A percentile compares a stretch with the other conserved stretches of the same genome.
Conservation (phyloP, 1,140 invertebrate species). For the Leucophenga varia region DNA sequence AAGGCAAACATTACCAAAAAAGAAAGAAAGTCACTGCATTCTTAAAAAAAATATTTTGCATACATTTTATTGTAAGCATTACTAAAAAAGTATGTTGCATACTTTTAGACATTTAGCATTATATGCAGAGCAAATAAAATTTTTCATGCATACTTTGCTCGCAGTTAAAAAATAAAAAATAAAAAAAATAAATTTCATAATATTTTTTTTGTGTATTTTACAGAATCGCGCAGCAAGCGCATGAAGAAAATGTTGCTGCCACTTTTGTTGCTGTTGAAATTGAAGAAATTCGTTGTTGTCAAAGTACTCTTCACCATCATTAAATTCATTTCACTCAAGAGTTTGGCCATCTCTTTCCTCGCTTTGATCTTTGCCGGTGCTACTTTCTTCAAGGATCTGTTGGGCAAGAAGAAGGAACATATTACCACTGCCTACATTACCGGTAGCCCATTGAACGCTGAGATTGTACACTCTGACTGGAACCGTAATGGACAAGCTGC, state of each 20-base stretch:
- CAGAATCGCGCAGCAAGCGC: slow-evolving; percentile 63
- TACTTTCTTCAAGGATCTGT: slow-evolving; percentile 55
- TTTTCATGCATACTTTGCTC: slow-evolving; percentile 29
- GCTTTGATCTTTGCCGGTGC: slow-evolving; percentile 63
- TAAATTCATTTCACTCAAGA: slow-evolving; percentile 66
- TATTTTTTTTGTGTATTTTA: slow-evolving; percentile 20
- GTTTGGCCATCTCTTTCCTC: slow-evolving; percentile 64
- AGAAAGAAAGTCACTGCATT: no score
- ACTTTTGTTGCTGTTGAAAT: slow-evolving; percentile 63
- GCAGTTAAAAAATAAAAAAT: slow-evolving; percentile 4
- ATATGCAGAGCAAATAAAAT: slow-evolving; percentile 6
- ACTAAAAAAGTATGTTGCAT: slow-evolving; percentile 24
- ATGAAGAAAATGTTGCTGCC: slow-evolving; percentile 66
- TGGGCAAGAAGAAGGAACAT: slow-evolving; percentile 56
- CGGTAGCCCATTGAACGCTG: slow-evolving; percentile 53
- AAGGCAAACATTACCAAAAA: no score
- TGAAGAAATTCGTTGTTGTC: slow-evolving; percentile 65
- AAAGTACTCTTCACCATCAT: slow-evolving; percentile 65
- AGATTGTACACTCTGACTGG: slow-evolving; percentile 55
- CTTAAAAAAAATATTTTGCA: no score
- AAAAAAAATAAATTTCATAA: slow-evolving; percentile 4
- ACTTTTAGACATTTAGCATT: slow-evolving; percentile 24
- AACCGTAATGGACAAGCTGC: slow-evolving; percentile 53
- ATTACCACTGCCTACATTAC: slow-evolving; percentile 56
- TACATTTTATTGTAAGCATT: no score